Evolutionary conservation across 2,797 vertebrate species (phyloP), one percentile per base, ranked within the genome.

Genomic region (Rhynchonycteris naso): DNA sequence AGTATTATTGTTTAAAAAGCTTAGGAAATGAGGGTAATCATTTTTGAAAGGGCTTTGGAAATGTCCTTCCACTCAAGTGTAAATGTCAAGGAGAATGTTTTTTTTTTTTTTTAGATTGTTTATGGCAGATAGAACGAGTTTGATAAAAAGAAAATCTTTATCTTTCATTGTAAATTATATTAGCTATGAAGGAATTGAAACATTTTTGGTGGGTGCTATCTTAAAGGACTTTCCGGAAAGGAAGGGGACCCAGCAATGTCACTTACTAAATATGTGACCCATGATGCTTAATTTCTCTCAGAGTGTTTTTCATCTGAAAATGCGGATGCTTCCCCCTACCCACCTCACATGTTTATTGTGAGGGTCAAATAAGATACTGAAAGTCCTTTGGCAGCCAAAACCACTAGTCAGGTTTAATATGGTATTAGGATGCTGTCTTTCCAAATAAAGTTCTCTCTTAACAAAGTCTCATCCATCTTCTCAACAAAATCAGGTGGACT

Each of bases 41-140:
- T 85, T 13, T 80, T 65, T 86, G 43, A 84, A 2, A 47, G 15
- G 63, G 28, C 1, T 81, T 4, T 84, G 19, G 76, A 26, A 66
- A 28, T 92, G 58, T 65, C 65, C 56, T 93, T 87, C 82, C 86
- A 65, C 75, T 71, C 91, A 35, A 84, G 63, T 28, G 7, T 72
- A 75, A 26, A 0, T 96, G 82, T 74, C 22, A 75, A 80, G 94
- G n/a, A 30, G 30, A 24, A 52, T 96, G 26, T 35, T 26, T 95
- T 21, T 8, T 71, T 84, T 35, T 38, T 26, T 88, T 75, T 33
- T 90, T 76, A 63, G 35, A 74, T 93, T 63, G 52, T 2, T 59
- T 35, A 28, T 65, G 30, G 33, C 79, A 84, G 24, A 65, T 11
- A 74, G 26, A 68, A 82, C 43, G 38, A 75, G 56, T 63, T 92